Percentiles rank a stretch among this genome's conserved stretches.
Conservation (phyloP, 2,113 vertebrate species). For the Laticauda laticaudata region DNA sequence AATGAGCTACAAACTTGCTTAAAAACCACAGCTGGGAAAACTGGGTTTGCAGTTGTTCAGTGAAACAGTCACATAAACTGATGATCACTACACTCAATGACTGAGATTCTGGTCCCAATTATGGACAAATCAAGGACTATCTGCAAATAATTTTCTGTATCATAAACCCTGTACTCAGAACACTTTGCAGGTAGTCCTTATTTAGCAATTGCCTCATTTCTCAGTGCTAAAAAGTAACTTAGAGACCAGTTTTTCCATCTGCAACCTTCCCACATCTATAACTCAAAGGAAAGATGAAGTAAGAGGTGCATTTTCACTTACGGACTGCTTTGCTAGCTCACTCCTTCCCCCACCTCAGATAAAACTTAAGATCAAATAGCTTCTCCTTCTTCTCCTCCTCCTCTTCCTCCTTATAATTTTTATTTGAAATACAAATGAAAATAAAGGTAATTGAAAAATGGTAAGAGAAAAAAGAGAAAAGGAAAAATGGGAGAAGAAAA, state of each 20-base stretch:
- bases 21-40: too few species aligned
- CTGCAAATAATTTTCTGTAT: constrained; percentile 67
- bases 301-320: not conserved
- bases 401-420: not conserved
- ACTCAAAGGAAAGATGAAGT: too few species aligned
- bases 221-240: too few species aligned
- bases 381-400: not conserved
- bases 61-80: too few species aligned
- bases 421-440: not conserved
- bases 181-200: constrained; percentile 42
- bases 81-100: too few species aligned
- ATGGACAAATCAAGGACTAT: too few species aligned
- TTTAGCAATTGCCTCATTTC: not conserved
- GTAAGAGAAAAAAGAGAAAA: not conserved
- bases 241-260: not conserved
- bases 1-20: too few species aligned
- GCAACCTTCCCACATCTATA: not conserved
- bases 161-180: constrained; percentile 61
- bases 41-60: too few species aligned
- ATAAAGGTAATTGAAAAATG: not conserved
- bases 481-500: not conserved
- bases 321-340: not conserved
- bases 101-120: too few species aligned
- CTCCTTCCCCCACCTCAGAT: not conserved
- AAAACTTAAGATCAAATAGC: not conserved